These are phyloP conservation scores for Haliclona indistincta DNA, from an alignment of 37 sponge, comb jelly and placozoan genomes.

Conservation along the genomic window DNA sequence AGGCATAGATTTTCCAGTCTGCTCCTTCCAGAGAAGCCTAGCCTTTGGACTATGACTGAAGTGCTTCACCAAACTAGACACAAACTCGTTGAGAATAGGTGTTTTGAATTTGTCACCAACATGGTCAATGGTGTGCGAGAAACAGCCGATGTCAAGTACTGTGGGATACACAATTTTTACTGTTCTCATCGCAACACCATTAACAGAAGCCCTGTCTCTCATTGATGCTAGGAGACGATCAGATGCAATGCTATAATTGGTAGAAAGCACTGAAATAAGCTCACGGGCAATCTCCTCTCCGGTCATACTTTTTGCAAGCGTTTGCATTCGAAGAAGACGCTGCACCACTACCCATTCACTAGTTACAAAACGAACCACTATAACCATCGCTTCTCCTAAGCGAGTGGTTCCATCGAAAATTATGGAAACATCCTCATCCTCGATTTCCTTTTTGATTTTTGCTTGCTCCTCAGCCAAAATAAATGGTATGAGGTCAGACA, in stretches of 20 bases:
- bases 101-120: no score
- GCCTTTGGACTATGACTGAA: no score
- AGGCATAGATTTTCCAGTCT: no score
- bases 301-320: slow-evolving; percentile 30
- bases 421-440: slow-evolving; percentile 17
- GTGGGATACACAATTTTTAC: slow-evolving; percentile 6
- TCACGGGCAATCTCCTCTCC: slow-evolving; percentile 30
- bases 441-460: neutral
- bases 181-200: slow-evolving; percentile 18
- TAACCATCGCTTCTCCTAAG: slow-evolving; percentile 13
- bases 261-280: slow-evolving; percentile 19
- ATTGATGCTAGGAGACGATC: slow-evolving; percentile 13
- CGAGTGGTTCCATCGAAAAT: slow-evolving; percentile 28
- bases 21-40: no score
- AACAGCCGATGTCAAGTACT: slow-evolving; percentile 33
- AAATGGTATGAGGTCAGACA: slow-evolving; percentile 17
- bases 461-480: slow-evolving; percentile 9
- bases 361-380: slow-evolving; percentile 11
- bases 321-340: slow-evolving; percentile 19
- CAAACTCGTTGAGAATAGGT: no score
- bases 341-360: slow-evolving; percentile 26
- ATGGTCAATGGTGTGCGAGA: no score
- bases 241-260: slow-evolving; percentile 12
- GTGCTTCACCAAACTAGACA: no score
- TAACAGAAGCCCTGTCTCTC: slow-evolving; percentile 31